Evolutionary conservation across 2,888 invertebrate species (phyloP).

Genomic region (Petrolisthes manimaculis): DNA sequence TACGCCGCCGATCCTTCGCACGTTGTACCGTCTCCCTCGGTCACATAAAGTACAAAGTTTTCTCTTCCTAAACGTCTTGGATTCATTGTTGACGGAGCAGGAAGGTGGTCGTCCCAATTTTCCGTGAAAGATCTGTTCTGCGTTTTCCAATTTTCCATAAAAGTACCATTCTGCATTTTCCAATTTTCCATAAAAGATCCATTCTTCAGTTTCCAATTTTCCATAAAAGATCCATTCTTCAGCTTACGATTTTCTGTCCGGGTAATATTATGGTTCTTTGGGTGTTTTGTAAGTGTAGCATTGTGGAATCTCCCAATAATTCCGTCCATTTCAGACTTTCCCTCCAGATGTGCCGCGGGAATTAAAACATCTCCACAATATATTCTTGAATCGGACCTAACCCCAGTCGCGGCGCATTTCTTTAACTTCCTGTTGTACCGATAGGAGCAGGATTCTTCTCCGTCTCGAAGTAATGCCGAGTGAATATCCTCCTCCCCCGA

Average conservation of each 20-base stretch:
- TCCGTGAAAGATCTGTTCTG: no score
- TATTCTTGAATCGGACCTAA: neutral
- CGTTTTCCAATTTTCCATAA: no score
- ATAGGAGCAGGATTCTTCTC: conserved; percentile 8
- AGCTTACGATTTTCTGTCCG: no score
- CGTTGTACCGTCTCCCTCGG: neutral
- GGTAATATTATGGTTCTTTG: no score
- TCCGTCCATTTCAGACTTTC: neutral
- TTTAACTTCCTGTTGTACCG: conserved; percentile 22
- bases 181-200: no score
- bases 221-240: no score
- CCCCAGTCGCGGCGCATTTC: conserved; percentile 6
- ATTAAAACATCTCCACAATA: conserved; percentile 36
- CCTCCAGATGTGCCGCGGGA: conserved; percentile 38
- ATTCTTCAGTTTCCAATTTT: no score
- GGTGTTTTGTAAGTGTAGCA: no score
- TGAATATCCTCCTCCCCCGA: neutral
- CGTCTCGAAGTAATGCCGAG: conserved; percentile 6
- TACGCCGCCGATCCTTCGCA: conserved; percentile 21
- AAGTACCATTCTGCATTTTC: no score
- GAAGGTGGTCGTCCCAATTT: neutral
- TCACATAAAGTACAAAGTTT: conserved; percentile 42
- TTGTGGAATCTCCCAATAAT: neutral
- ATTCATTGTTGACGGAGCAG: conserved; percentile 8
- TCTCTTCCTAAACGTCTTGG: conserved; percentile 27